Evolutionary conservation across 2,888 invertebrate species (phyloP).

Genomic region (Stenoptilia bipunctidactyla): DNA sequence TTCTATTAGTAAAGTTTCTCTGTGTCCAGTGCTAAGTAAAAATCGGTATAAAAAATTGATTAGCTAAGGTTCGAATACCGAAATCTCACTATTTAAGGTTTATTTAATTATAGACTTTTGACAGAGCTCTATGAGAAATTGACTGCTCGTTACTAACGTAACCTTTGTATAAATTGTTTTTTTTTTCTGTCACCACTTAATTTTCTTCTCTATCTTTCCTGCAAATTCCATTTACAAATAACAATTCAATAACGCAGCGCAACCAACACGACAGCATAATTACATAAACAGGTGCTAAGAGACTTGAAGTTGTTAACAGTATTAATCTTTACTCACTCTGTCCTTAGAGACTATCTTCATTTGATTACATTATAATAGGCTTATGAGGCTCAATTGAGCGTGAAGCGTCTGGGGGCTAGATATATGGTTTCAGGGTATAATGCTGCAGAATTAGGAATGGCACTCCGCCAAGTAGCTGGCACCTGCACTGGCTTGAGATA

Average conservation of each 20-base stretch:
- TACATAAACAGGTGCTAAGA: neutral
- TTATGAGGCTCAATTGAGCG: neutral
- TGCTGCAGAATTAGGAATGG: conserved; percentile 19
- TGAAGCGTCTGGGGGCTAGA: neutral
- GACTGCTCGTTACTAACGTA: too few relatives aligned
- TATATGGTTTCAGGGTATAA: too few relatives aligned
- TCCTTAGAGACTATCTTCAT: neutral
- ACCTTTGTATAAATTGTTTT: too few relatives aligned
- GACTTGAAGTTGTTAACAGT: neutral
- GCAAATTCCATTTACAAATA: neutral
- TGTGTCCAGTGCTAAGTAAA: too few relatives aligned
- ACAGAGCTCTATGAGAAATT: too few relatives aligned
- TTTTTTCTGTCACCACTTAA: too few relatives aligned
- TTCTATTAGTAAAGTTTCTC: too few relatives aligned
- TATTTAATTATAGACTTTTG: too few relatives aligned
- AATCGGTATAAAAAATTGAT: too few relatives aligned
- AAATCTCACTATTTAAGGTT: too few relatives aligned
- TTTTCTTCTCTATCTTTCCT: too few relatives aligned
- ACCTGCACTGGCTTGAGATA: conserved; percentile 11
- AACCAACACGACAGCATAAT: neutral
- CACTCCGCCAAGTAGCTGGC: conserved; percentile 19
- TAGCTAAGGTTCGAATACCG: too few relatives aligned
- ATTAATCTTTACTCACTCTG: neutral
- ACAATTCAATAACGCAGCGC: neutral
- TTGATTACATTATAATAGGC: neutral